Base-by-base conservation (phyloP, 2,888 invertebrate genomes). In the Aromia moschata region DNA sequence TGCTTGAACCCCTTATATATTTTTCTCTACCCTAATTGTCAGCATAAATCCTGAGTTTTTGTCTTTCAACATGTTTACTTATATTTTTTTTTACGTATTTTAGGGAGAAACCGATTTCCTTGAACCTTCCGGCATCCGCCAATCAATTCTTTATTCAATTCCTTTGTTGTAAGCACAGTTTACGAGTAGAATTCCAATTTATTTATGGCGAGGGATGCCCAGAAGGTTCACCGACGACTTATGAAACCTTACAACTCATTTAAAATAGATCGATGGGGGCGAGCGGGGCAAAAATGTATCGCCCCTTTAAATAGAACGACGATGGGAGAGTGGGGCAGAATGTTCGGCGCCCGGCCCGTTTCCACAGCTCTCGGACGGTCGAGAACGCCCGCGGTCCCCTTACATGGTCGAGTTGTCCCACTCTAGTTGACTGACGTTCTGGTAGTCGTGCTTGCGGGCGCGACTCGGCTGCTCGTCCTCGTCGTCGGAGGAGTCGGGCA, bases 391-490 rank as follows among this genome's bases (percentile, higher is more conserved):
- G n/a, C 36, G 30, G 15, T 25, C 30, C 37, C 53, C 51, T 62
- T 88, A 90, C 88, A 90, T 90, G 73, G 89, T 89, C 81, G 88
- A 88, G 83, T 89, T 89, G 82, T 90, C 90, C 90, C 90, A 90
- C 82, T 90, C 90, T 67, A 90, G 82, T 81, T 90, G 90, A 80
- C 87, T 89, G 77, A 89, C 88, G 82, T 89, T 89, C 75, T 89
- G 86, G 80, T 89, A 89, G 78, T 89, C 80, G 65, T 79, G 79
- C 65, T 79, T 85, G 79, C 78, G 84, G 72, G 77, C 82, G 56
- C 71, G 74, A 56, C 44, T 60, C 43, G 56, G 67, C n/a, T 56
- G 70, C 2, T 78, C 77, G 58, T 80, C 78, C 41, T 86, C 86
- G 12, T 85, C 85, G 31, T 85, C 85, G n/a, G 85, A 85, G 46